phyloP scores from a whole-genome alignment of 2,888 invertebrate genomes.

The Galerucella pusilla region DNA sequence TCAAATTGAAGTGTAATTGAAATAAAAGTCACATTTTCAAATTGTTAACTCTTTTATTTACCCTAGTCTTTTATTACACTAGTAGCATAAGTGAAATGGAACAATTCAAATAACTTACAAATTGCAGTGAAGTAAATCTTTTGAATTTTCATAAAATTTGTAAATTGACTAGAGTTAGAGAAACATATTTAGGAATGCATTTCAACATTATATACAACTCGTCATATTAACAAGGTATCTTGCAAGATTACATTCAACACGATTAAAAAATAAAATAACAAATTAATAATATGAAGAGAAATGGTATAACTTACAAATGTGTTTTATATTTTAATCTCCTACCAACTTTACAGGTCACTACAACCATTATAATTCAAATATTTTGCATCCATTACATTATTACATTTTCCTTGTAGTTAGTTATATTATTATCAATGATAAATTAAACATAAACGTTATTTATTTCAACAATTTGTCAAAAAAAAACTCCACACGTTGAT shows the following conservation, averaged over 20 bases:
- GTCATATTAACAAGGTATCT: slow-evolving; percentile 19
- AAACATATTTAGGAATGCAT: slow-evolving; percentile 62
- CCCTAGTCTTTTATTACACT: slow-evolving; percentile 63
- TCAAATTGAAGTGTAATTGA: neutral
- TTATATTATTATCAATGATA: neutral
- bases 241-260: slow-evolving; percentile 34
- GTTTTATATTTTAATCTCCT: neutral
- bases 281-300: neutral
- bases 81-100: slow-evolving; percentile 58
- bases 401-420: neutral
- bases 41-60: slow-evolving; percentile 48
- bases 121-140: slow-evolving; percentile 21
- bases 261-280: neutral
- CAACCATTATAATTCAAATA: slow-evolving; percentile 4
- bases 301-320: neutral
- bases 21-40: slow-evolving; percentile 9
- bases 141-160: slow-evolving; percentile 36
- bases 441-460: neutral
- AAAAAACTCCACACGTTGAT: neutral
- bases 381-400: neutral
- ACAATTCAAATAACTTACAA: slow-evolving; percentile 49
- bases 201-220: slow-evolving; percentile 57
- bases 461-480: too few species aligned
- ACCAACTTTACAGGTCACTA: neutral
- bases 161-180: slow-evolving; percentile 57